A percentile compares a stretch with the other conserved stretches of the same genome.
These are phyloP conservation scores for Rhinatrema bivittatum DNA, from an alignment of 2,797 vertebrate genomes.

Conservation along the genomic window DNA sequence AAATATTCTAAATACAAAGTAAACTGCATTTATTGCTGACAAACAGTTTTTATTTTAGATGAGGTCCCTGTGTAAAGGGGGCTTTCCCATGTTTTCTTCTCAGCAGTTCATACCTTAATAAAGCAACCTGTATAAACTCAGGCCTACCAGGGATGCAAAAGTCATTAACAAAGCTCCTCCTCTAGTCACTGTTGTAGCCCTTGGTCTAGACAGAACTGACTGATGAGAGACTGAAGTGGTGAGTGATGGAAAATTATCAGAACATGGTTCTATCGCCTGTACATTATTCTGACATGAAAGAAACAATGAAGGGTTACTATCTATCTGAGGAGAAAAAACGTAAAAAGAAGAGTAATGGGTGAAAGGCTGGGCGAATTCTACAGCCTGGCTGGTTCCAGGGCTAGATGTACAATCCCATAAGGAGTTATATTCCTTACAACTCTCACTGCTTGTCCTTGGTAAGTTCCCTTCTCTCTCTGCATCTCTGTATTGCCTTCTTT, in stretches of 20 bases:
- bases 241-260: too few relatives aligned
- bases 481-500: conserved; percentile 28
- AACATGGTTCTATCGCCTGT: too few relatives aligned
- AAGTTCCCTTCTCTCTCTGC: conserved; percentile 24
- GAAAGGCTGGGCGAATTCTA: too few relatives aligned
- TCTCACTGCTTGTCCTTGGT: conserved; percentile 27
- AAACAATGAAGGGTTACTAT: too few relatives aligned
- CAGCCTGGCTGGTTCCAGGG: too few relatives aligned
- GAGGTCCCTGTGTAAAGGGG: background rate
- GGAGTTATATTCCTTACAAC: conserved; percentile 34
- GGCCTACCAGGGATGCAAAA: conserved; percentile 16
- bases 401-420: too few relatives aligned
- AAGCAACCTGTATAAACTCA: conserved; percentile 6
- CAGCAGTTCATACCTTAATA: conserved; percentile 2
- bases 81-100: background rate
- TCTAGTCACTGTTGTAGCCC: conserved; percentile 7
- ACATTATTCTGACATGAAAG: too few relatives aligned
- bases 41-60: conserved; percentile 9
- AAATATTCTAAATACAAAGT: conserved; percentile 5
- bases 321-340: too few relatives aligned
- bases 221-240: too few relatives aligned
- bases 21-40: background rate
- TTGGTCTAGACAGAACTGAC: too few relatives aligned
- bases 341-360: too few relatives aligned
- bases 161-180: conserved; percentile 10